These are phyloP conservation scores for Fistularia commersonii DNA, from an alignment of 2,797 vertebrate genomes.

Conservation along the genomic window DNA sequence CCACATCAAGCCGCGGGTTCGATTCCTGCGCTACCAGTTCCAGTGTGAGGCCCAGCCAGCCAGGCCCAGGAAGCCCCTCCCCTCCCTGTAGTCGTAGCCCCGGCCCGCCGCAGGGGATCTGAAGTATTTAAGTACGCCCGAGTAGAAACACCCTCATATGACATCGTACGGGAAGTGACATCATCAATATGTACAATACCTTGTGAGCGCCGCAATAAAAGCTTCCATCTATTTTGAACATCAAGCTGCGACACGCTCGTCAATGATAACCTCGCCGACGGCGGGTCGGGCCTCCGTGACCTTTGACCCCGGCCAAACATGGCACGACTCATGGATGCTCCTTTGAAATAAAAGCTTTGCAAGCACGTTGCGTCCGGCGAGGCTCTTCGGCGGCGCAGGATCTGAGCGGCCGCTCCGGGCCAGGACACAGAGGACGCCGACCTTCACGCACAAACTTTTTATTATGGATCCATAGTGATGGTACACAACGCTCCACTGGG, in stretches of 20 bases:
- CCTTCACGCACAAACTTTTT: too few species aligned
- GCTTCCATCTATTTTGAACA: constrained; percentile 66
- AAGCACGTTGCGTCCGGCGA: too few species aligned
- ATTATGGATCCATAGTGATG: too few species aligned
- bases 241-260: constrained; percentile 28
- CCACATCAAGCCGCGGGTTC: constrained; percentile 74
- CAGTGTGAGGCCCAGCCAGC: constrained; percentile 72
- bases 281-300: background rate
- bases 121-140: constrained; percentile 1
- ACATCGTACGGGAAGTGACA: constrained; percentile 48
- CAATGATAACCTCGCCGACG: background rate
- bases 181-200: constrained; percentile 47
- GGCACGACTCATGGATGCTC: too few species aligned
- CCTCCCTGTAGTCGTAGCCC: constrained; percentile 60
- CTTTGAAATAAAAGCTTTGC: too few species aligned
- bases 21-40: constrained; percentile 75
- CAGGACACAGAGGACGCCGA: too few species aligned
- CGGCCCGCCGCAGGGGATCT: constrained; percentile 19
- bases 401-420: too few species aligned
- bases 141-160: constrained; percentile 19
- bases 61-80: constrained; percentile 55
- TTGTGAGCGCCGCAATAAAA: constrained; percentile 64
- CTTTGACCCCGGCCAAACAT: background rate
- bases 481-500: too few species aligned
- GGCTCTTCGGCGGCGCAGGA: too few species aligned